Evolutionary conservation across 2,113 vertebrate genomes (phyloP), one percentile per base, ranked within the genome.

Genomic region (Mustelus asterias): DNA sequence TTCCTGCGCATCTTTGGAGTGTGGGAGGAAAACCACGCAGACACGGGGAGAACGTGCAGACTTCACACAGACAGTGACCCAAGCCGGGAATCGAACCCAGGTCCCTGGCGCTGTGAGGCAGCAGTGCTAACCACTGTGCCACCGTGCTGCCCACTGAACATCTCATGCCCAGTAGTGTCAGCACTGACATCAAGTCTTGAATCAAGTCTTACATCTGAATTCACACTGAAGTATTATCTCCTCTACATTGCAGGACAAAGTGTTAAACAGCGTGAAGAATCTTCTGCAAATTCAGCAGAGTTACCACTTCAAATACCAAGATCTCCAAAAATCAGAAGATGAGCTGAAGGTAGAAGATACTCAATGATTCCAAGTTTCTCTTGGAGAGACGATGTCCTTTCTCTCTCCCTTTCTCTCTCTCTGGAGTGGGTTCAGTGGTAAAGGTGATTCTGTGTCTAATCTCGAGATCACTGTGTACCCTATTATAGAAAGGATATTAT

Each of bases 281-380:
- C 58, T 92, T 16, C 58, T 63, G 4, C 88, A 92, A 92, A 92
- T 4, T 63, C 88, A 92, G 20, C 88, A 92, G 58, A 63, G 33
- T 60, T 92, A 58, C 33, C 88, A 92, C 26, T 92, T 92, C 88
- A 92, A 92, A 13, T n/a, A 92, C 11, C 88, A 92, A 18, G 88
- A 92, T 8, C 88, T 92, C 29, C 29, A 92, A 58, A 63, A 92
- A 60, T n/a, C 88, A n/a, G 58, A 63, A 63, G 58, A 60, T n/a
- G 88, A 92, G 8, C 10, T 92, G 29, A 92, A 92, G 88, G 88
- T 92, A n/a, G 13, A 29, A 67, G 65, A 67, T 2, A 18, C 65
- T 67, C 8, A 54, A 2, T 54, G 85, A 6, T 44, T 16, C 4
- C 2, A 44, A 8, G 85, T 7, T 76, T 76, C 72, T 33, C 72